These are phyloP conservation scores for Thereva nobilitata DNA, from an alignment of 2,888 invertebrate genomes.

Conservation along the genomic window DNA sequence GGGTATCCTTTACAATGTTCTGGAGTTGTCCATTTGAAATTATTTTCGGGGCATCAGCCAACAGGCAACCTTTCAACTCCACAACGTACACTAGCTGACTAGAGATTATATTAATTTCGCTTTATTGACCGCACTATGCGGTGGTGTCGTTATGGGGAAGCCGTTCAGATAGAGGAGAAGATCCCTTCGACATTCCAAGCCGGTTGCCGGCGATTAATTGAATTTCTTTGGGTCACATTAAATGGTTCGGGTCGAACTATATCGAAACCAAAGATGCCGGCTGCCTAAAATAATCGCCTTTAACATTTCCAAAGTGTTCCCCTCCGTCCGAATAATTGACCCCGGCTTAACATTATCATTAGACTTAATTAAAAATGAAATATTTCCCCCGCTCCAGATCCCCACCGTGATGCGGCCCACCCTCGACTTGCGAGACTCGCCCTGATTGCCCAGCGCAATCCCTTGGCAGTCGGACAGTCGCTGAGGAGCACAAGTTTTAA, in stretches of 20 bases:
- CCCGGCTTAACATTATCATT: conserved; percentile 28
- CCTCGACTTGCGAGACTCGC: no score
- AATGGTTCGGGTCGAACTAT: conserved; percentile 33
- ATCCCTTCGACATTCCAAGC: conserved; percentile 21
- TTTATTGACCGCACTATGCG: conserved; percentile 33
- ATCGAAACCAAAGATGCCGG: conserved; percentile 10
- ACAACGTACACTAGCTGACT: no score
- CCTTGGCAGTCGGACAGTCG: no score
- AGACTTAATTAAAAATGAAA: conserved; percentile 38
- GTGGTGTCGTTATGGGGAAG: conserved; percentile 28
- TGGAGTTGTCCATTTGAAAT: no score
- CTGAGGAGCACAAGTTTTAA: no score
- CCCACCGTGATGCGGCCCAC: no score
- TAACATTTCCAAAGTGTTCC: conserved; percentile 9
- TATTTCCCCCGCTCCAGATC: conserved; percentile 19
- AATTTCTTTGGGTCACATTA: conserved; percentile 34
- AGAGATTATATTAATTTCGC: conserved; percentile 25
- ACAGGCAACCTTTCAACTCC: no score
- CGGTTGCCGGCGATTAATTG: conserved; percentile 28
- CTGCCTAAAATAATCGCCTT: conserved; percentile 23
- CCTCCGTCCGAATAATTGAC: conserved; percentile 15
- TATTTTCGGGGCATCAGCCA: no score
- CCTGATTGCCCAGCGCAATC: no score
- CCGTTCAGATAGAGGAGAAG: conserved; percentile 10
- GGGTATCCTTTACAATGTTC: no score